Conservation (phyloP, 2,888 invertebrate genomes). For the Nycteola revayana region DNA sequence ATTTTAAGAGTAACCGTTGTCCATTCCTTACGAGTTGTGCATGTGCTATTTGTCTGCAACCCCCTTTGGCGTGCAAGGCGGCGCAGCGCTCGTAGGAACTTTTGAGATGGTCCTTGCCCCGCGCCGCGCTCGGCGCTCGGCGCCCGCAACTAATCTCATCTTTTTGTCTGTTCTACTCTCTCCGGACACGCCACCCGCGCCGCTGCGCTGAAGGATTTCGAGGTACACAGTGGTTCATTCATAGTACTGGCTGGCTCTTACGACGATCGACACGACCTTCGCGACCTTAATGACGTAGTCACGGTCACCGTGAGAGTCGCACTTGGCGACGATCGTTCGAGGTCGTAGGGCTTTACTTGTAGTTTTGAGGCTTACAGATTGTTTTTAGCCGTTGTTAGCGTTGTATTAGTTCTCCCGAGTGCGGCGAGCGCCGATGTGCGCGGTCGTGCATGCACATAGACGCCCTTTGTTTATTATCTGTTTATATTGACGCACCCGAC, state of each 20-base stretch:
- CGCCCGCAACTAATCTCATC: conserved; percentile 83
- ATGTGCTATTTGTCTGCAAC: conserved; percentile 69
- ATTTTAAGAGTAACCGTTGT: conserved; percentile 64
- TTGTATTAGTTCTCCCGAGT: conserved; percentile 80
- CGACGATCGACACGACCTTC: conserved; percentile 69
- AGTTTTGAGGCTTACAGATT: conserved; percentile 83
- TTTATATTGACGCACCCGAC: conserved; percentile 79
- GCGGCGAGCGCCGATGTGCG: conserved; percentile 78
- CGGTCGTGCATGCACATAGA: conserved; percentile 80
- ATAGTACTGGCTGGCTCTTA: conserved; percentile 78
- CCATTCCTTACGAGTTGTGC: conserved; percentile 61
- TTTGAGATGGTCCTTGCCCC: conserved; percentile 95
- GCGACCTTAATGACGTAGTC: conserved; percentile 62
- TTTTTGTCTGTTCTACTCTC: conserved; percentile 87
- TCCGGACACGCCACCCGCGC: conserved; percentile 86
- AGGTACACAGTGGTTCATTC: conserved; percentile 86
- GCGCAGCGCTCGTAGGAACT: conserved; percentile 85
- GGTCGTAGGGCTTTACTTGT: conserved; percentile 82
- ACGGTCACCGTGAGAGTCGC: conserved; percentile 64
- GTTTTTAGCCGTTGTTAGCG: conserved; percentile 82
- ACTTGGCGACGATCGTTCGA: conserved; percentile 74
- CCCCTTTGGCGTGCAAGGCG: conserved; percentile 39
- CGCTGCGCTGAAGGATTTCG: conserved; percentile 91
- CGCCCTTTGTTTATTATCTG: conserved; percentile 78
- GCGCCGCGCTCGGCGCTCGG: conserved; percentile 85